phyloP scores from a whole-genome alignment of 2,113 vertebrate genomes.

The Apistogramma diplotaenia region DNA sequence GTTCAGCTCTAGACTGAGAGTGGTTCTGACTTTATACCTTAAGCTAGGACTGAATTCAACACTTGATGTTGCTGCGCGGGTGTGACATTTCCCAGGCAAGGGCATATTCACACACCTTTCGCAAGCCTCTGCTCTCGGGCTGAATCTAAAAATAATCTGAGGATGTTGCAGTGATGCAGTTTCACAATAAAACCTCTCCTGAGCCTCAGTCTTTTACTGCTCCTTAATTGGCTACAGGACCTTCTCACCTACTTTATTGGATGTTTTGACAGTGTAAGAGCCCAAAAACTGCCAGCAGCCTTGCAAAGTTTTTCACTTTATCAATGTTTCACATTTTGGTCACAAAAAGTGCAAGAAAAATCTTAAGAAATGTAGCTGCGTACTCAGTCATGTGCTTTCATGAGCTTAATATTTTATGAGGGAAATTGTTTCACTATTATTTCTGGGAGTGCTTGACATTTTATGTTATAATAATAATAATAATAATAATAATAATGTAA shows the following conservation, averaged over 20 bases:
- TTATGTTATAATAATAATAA: background rate
- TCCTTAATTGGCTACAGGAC: constrained; percentile 66
- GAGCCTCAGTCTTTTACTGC: constrained; percentile 47
- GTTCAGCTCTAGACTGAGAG: constrained; percentile 39
- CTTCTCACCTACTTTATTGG: constrained; percentile 63
- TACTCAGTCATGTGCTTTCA: background rate
- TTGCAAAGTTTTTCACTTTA: background rate
- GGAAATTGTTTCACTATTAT: background rate
- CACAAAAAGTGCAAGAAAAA: background rate
- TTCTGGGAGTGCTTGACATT: background rate
- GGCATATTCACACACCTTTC: constrained; percentile 67
- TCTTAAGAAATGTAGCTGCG: background rate
- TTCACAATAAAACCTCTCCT: constrained; percentile 57
- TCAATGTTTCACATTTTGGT: constrained; percentile 14
- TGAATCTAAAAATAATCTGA: constrained; percentile 63
- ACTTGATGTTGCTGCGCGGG: constrained; percentile 43
- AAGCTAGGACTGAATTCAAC: constrained; percentile 57
- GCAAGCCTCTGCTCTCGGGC: constrained; percentile 40
- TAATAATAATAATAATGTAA: background rate
- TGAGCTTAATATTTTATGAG: background rate
- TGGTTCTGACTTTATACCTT: constrained; percentile 60
- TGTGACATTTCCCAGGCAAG: constrained; percentile 62
- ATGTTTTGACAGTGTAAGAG: constrained; percentile 59
- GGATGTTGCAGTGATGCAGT: constrained; percentile 47
- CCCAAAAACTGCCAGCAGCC: constrained; percentile 30